Conservation (phyloP, 2,888 invertebrate species). For the Ametastegia equiseti region DNA sequence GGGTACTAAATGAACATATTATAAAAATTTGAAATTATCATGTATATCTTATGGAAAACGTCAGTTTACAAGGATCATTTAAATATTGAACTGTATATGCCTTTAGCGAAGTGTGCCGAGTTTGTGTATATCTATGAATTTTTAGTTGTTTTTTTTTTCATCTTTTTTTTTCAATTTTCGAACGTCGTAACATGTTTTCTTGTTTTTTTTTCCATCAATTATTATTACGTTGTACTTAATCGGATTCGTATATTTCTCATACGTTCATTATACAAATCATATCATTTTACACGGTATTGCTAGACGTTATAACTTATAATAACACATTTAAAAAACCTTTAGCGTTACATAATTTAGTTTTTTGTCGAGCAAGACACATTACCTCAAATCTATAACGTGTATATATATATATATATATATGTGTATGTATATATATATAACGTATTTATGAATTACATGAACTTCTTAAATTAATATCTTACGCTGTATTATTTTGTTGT, state of each 20-base stretch:
- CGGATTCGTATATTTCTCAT: neutral
- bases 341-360: constrained; percentile 26
- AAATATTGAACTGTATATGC: neutral
- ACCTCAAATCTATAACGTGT: neutral
- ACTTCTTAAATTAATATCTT: neutral
- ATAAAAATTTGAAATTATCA: constrained; percentile 1
- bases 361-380: constrained; percentile 30
- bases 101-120: neutral
- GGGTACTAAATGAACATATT: neutral
- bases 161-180: neutral
- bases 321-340: constrained; percentile 15
- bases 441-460: neutral
- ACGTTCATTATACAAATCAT: constrained; percentile 1
- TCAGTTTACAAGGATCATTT: neutral
- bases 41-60: constrained; percentile 1
- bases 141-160: neutral
- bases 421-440: neutral
- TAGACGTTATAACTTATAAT: neutral
- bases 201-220: neutral
- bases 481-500: neutral
- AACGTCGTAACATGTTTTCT: neutral
- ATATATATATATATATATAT: neutral
- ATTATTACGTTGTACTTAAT: constrained; percentile 19
- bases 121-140: neutral
- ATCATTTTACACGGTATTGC: neutral